Base-by-base conservation (phyloP, 2,797 vertebrate genomes). In the Potorous gilbertii region DNA sequence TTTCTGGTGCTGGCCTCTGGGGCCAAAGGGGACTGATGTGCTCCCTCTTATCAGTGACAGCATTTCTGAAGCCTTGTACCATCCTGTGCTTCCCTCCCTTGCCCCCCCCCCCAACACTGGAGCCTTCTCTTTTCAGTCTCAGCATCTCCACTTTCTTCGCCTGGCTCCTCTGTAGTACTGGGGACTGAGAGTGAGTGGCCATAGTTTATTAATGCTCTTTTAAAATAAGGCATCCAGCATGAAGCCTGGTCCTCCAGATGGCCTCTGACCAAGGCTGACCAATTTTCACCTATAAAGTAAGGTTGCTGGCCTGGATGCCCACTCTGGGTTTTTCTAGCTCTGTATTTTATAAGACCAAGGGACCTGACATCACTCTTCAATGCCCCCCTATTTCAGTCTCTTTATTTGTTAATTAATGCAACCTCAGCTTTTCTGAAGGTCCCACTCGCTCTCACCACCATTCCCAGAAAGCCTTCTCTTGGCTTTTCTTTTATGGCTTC, bases 31-130 rank as follows among this genome's bases (percentile, higher is more conserved):
- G 3, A 5, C 59, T 31, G 59, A 14, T 5, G 11, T 5, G 16
- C 14, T 62, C 13, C 66, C n/a, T 10, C 66, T 46, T 24, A 46
- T 18, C 0, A 0, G 6, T 8, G 2, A 0, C 18, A 24, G n/a
- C 16, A 1, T 40, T 81, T 81, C n/a, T 5, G 18, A 40, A 3
- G n/a, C n/a, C 18, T 9, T 11, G 10, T 2, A 8, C 56, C 6
- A n/a, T 6, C 66, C 5, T 5, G 52, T 52, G 5, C 52, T 52
- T 52, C 8, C 1, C n/a, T 2, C 66, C n/a, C 0, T 1, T 6
- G n/a, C 5, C 14, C 5, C 29, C 2, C 29, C 29, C 57, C 56
- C 56, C 27, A 66, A 34, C 56, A 9, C 27, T 28, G 6, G 9
- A 66, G 34, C 5, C 31, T 66, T 74, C 66, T 74, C 16, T 74